Evolutionary conservation across 2,888 invertebrate species (phyloP), one percentile per base, ranked within the genome.

Genomic region (Ophonus ardosiacus): DNA sequence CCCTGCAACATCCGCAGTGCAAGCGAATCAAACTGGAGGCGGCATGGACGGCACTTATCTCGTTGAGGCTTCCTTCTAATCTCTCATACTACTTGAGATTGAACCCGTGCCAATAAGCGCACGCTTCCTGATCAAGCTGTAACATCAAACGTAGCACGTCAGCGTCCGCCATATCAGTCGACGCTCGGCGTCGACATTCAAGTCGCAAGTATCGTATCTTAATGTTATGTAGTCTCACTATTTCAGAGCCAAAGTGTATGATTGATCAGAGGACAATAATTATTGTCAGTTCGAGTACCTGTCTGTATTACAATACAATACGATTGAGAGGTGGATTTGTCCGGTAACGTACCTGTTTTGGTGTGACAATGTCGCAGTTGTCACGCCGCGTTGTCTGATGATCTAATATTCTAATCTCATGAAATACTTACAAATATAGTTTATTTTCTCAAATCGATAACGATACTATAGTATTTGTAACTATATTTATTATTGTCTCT

Each of bases 41-140:
- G 96, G 95, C 87, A 95, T 96, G 95, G 96, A 96, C 90, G 96
- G 96, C 90, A 96, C 96, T 88, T 96, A 96, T 91, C 93, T 96
- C 90, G 96, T 96, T 89, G 96, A 96, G 91, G 96, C 96, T 89
- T 96, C 96, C 87, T 96, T 96, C 93, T 96, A 94, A 93, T 43
- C 43, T n/a, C 18, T 21, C 40, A 43, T 61, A 0, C 38, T 21
- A 17, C 31, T 8, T 40, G 13, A 40, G 38, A 63, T 13, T 80
- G 40, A 38, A 78, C 8, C 31, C 59, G 59, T 63, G 61, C 31
- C 80, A 57, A 63, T 13, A 61, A 61, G 63, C 15, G 80, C 61
- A 57, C 80, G 24, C 40, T 80, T 80, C 71, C 40, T 71, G 68
- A 68, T 68, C 68, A 13, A 68, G 15, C 38, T 21, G 38, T 61